These are phyloP conservation scores for Helicoverpa assulta DNA, from an alignment of 2,888 invertebrate genomes.

Conservation along the genomic window DNA sequence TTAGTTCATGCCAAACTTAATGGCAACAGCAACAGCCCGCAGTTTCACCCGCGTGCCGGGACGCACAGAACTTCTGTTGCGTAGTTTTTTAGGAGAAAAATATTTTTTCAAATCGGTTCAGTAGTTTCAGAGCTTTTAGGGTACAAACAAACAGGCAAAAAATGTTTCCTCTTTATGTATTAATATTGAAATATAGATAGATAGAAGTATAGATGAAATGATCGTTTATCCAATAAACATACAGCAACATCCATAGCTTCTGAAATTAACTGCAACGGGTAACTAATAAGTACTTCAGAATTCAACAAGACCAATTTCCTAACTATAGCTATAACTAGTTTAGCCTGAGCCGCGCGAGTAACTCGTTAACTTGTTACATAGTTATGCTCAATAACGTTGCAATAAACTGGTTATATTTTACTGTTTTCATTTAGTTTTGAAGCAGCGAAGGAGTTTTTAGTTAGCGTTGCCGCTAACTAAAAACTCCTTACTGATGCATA, in stretches of 20 bases:
- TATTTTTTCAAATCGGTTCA: too few relatives aligned
- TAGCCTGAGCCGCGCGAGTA: conserved; percentile 26
- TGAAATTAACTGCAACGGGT: conserved; percentile 18
- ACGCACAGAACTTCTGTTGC: too few relatives aligned
- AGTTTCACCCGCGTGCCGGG: too few relatives aligned
- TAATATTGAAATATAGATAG: too few relatives aligned
- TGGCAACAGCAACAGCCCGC: too few relatives aligned
- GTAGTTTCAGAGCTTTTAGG: too few relatives aligned
- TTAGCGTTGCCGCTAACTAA: background rate
- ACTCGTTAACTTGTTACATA: conserved; percentile 26
- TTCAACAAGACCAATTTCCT: conserved; percentile 30
- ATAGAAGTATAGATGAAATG: too few relatives aligned
- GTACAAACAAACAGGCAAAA: too few relatives aligned
- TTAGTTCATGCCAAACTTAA: too few relatives aligned
- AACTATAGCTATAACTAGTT: conserved; percentile 29
- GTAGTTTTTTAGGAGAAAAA: too few relatives aligned
- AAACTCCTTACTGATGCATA: background rate
- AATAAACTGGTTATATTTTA: conserved; percentile 10
- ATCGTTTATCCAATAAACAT: background rate
- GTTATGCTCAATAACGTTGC: conserved; percentile 39
- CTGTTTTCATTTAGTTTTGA: conserved; percentile 11
- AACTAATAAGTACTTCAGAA: conserved; percentile 12
- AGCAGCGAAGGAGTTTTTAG: conserved; percentile 8
- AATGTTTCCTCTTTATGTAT: too few relatives aligned
- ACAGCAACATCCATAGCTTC: background rate